phyloP scores from a whole-genome alignment of 1,140 invertebrate genomes.

The Sminthurides bifidus region DNA sequence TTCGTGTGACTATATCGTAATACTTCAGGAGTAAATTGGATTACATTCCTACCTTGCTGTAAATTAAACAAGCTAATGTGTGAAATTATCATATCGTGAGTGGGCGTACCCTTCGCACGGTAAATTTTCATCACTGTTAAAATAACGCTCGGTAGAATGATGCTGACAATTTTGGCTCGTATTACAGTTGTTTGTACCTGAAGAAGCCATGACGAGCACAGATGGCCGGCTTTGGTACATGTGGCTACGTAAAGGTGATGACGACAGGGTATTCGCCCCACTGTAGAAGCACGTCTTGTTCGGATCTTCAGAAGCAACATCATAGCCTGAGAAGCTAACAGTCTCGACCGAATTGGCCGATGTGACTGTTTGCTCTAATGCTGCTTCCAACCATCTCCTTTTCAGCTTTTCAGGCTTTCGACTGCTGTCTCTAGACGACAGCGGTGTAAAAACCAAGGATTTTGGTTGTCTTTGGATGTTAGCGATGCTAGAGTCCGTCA shows the following conservation, averaged over 20 bases:
- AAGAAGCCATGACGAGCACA: constrained; percentile 28
- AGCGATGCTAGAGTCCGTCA: background rate
- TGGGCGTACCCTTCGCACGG: too few relatives aligned
- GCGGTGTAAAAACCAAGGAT: too few relatives aligned
- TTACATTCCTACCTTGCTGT: background rate
- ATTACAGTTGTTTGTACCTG: background rate
- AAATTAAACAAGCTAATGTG: background rate
- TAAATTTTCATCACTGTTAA: background rate
- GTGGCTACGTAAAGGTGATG: constrained; percentile 3
- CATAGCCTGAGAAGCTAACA: too few relatives aligned
- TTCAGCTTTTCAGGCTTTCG: constrained; percentile 24
- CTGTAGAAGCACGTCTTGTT: background rate
- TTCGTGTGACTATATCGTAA: too few relatives aligned
- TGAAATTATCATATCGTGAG: background rate
- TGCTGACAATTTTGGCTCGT: background rate
- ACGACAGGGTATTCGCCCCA: background rate
- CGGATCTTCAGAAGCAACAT: background rate
- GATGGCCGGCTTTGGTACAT: constrained; percentile 19
- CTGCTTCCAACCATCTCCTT: constrained; percentile 28
- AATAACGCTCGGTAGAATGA: background rate
- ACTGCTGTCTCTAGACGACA: background rate
- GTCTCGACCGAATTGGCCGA: too few relatives aligned
- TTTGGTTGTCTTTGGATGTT: background rate
- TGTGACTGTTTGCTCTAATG: constrained; percentile 21
- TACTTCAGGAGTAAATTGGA: background rate